Evolutionary conservation across 1,140 invertebrate species (phyloP).

Genomic region (Caenorhabditis remanei): DNA sequence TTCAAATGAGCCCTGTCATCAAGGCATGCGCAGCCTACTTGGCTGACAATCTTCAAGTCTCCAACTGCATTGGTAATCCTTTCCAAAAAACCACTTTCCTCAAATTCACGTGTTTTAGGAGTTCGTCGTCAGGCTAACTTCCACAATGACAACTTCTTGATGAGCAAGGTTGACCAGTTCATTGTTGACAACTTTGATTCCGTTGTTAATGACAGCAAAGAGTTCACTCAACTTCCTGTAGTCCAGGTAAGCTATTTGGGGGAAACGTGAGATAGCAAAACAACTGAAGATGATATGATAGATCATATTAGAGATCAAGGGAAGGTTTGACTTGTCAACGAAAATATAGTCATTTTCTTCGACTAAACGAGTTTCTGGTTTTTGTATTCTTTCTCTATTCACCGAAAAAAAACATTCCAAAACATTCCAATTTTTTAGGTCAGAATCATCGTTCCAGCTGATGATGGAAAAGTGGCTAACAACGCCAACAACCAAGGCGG

Average conservation of each 20-base stretch:
- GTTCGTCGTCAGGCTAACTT: constrained; percentile 75
- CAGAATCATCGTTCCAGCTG: constrained; percentile 69
- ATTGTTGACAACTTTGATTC: constrained; percentile 83
- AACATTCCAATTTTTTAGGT: constrained; percentile 31
- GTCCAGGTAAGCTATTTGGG: constrained; percentile 79
- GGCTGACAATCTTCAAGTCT: constrained; percentile 82
- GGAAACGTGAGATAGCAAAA: neutral
- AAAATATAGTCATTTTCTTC: neutral
- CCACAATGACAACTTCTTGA: constrained; percentile 70
- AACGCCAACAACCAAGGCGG: constrained; percentile 40
- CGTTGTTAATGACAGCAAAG: constrained; percentile 80
- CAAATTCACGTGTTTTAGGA: too few species aligned
- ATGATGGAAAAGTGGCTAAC: constrained; percentile 53
- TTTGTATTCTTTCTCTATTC: neutral
- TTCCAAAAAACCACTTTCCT: too few species aligned
- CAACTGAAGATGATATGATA: neutral
- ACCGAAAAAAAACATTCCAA: neutral
- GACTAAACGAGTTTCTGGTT: neutral
- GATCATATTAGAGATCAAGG: constrained; percentile 24
- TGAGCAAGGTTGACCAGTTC: constrained; percentile 82
- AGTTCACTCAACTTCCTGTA: constrained; percentile 82
- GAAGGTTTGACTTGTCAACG: constrained; percentile 18
- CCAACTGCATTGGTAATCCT: constrained; percentile 83
- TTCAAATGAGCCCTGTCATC: constrained; percentile 84
- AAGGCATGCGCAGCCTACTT: constrained; percentile 84